Percentiles rank a stretch among this genome's conserved stretches.
Evolutionary conservation across 2,113 vertebrate species (phyloP).

Genomic region (Elachura formosa): DNA sequence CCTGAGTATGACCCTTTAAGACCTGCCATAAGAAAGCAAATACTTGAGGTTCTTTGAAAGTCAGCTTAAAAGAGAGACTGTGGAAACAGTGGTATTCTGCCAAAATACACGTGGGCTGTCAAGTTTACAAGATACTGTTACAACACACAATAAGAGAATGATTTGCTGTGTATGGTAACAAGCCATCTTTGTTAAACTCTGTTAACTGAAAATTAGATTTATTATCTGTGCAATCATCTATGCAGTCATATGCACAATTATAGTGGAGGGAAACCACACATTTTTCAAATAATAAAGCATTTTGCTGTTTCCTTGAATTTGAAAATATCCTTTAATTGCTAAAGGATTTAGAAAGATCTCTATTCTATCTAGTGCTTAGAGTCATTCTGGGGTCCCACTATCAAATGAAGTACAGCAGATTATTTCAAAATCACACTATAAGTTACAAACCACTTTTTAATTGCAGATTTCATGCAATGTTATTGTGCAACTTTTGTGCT

Average conservation of each 20-base stretch:
- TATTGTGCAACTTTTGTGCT: not conserved
- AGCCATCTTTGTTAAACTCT: conserved; percentile 3
- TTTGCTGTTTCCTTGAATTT: not conserved
- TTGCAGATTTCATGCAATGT: not conserved
- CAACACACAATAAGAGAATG: conserved; percentile 24
- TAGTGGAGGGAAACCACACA: not conserved
- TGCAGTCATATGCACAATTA: rapidly evolving
- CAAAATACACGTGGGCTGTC: conserved; percentile 33
- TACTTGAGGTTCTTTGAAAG: conserved; percentile 47
- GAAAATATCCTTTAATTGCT: not conserved
- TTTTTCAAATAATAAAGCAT: not conserved
- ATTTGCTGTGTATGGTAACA: not conserved
- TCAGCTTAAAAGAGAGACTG: conserved; percentile 40
- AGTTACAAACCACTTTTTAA: not conserved
- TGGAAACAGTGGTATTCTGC: conserved; percentile 15
- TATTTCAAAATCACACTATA: not conserved
- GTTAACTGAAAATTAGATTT: not conserved
- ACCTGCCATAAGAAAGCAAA: conserved; percentile 23
- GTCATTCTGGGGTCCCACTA: not conserved
- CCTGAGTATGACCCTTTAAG: not conserved
- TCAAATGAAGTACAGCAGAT: not conserved
- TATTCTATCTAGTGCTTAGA: not conserved
- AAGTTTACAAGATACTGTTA: conserved; percentile 31
- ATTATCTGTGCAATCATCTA: not conserved
- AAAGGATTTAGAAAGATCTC: not conserved